Evolutionary conservation across 2,888 invertebrate genomes (phyloP), one percentile per base, ranked within the genome.

Genomic region (Yponomeuta evonymella): DNA sequence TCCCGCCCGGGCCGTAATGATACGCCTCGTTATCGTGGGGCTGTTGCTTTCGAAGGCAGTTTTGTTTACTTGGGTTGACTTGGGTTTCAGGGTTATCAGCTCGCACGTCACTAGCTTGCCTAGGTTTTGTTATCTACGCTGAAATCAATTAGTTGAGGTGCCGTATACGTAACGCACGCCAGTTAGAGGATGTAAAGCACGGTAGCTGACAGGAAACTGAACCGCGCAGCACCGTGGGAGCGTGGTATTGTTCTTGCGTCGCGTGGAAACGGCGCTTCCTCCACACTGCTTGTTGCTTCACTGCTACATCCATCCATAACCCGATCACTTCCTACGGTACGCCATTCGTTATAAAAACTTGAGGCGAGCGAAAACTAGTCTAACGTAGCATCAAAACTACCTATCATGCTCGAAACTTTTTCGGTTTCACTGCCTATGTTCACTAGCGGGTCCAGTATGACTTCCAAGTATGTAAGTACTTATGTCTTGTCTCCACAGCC

Each of bases 21-120:
- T 89, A 90, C 85, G 85, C 85, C 89, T 90, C 86, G 88, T 89
- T 90, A 91, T 89, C 89, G 84, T 81, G 76, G 77, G 15, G 11
- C 58, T 69, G 69, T 69, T 69, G 69, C 29, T 43, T 33, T 5
- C 43, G 43, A 43, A 43, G 43, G 43, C 43, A 43, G 43, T 43
- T 5, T 43, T 43, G 43, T 43, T 33, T 5, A 43, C 43, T 43
- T 43, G 5, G 43, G 43, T 43, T 33, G 0, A 43, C 43, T 43
- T 43, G 5, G 43, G 43, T 43, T 43, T 43, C 43, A 43, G 43
- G 43, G 8, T 43, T 43, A 43, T 43, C 43, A 58, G 51, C 51
- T 58, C 51, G 15, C 51, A 15, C 15, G 51, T 58, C 15, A 0
- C 3, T 58, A 58, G 51, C 51, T 2, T 58, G 15, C 15, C 15